phyloP scores from a whole-genome alignment of 2,888 invertebrate genomes.

The Gisinianus flammeolus region DNA sequence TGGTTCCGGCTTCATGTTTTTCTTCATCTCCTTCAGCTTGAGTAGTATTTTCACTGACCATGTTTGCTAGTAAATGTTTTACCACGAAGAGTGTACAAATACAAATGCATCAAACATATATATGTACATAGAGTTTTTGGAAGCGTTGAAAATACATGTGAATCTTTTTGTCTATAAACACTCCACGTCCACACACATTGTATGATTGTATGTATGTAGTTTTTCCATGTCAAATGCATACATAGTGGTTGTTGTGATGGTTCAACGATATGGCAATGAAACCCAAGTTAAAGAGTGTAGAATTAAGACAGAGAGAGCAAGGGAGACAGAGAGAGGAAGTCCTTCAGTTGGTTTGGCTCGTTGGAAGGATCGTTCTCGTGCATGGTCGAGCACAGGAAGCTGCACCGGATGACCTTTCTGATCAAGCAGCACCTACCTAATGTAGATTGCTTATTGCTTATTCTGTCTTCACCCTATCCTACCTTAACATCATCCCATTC shows the following conservation, averaged over 20 bases:
- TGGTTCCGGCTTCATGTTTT: constrained; percentile 43
- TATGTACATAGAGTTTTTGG: no score
- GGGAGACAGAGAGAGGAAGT: constrained; percentile 41
- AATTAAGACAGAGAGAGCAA: no score
- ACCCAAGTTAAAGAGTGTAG: background rate
- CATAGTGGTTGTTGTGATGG: no score
- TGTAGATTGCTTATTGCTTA: constrained; percentile 8
- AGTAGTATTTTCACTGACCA: background rate
- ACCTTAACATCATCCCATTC: background rate
- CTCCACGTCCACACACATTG: no score
- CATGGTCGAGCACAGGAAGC: constrained; percentile 43
- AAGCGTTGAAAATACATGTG: background rate
- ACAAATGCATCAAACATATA: no score
- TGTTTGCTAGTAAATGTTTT: no score
- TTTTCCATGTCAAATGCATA: no score
- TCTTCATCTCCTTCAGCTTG: background rate
- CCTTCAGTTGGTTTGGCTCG: constrained; percentile 37
- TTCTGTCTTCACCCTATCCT: constrained; percentile 32
- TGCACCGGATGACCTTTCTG: constrained; percentile 47
- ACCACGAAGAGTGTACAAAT: no score
- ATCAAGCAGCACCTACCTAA: constrained; percentile 38
- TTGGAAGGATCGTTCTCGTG: constrained; percentile 35
- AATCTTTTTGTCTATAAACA: background rate
- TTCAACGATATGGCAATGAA: background rate
- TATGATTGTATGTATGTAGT: no score